Conservation (phyloP, 2,888 invertebrate species). For the Aphidoletes aphidimyza region DNA sequence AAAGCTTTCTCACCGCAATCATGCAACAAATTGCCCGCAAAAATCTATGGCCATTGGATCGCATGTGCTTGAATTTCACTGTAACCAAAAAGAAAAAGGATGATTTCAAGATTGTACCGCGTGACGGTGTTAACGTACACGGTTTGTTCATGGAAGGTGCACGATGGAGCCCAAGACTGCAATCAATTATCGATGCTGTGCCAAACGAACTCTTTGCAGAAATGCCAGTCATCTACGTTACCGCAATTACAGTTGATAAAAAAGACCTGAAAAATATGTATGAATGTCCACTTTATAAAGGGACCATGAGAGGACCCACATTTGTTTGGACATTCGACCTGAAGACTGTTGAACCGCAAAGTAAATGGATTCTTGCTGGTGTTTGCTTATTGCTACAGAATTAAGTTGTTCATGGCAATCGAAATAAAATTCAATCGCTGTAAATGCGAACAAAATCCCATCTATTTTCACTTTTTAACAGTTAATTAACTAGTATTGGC, state of each 20-base stretch:
- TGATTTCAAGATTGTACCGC: conserved; percentile 87
- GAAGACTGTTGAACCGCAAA: conserved; percentile 85
- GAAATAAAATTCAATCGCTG: too few species aligned
- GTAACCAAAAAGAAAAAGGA: conserved; percentile 89
- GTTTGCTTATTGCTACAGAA: conserved; percentile 86
- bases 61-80: conserved; percentile 94
- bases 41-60: conserved; percentile 95
- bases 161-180: conserved; percentile 85
- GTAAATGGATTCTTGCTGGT: conserved; percentile 91
- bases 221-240: conserved; percentile 90
- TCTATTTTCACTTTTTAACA: too few species aligned
- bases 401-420: too few species aligned
- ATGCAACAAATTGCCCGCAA: conserved; percentile 97
- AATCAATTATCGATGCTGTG: conserved; percentile 83
- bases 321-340: conserved; percentile 96
- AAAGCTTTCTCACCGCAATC: conserved; percentile 94
- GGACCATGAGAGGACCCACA: conserved; percentile 82
- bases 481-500: too few species aligned
- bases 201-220: conserved; percentile 90
- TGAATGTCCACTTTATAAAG: conserved; percentile 95
- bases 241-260: conserved; percentile 88
- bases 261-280: conserved; percentile 88
- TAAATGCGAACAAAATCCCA: too few species aligned
- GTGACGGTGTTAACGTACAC: conserved; percentile 91
- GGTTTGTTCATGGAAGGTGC: conserved; percentile 95